Percentiles rank a stretch among this genome's conserved stretches.
Evolutionary conservation across 2,113 vertebrate species (phyloP).

Genomic region (Strigops habroptila): DNA sequence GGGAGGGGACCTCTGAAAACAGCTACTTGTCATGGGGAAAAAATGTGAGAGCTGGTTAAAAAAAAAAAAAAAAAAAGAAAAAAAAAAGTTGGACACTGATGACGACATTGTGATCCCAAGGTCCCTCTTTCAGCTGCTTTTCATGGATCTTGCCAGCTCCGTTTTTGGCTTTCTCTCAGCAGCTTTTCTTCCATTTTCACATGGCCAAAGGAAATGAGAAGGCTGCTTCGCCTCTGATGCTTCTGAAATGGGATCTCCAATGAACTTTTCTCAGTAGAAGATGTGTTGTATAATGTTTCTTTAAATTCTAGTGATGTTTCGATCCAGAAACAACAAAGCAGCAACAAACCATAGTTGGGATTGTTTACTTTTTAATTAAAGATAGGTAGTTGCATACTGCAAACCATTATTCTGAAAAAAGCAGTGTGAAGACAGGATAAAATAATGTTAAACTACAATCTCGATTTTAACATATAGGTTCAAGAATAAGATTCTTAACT

Average conservation of each 20-base stretch:
- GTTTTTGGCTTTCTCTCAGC: slow-evolving; percentile 3
- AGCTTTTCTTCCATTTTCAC: not conserved
- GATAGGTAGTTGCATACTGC: not conserved
- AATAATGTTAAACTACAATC: not conserved
- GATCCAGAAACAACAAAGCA: not conserved
- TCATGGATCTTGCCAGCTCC: slow-evolving; percentile 1
- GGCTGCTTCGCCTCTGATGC: not conserved
- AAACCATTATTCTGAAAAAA: not conserved
- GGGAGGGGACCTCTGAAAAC: slow-evolving; percentile 6
- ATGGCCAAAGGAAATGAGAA: not conserved
- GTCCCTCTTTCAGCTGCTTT: slow-evolving; percentile 21
- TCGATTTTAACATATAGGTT: not conserved
- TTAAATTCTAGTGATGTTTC: not conserved
- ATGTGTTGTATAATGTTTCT: accelerated
- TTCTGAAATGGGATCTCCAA: not conserved
- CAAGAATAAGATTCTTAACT: not conserved
- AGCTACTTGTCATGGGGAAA: not conserved
- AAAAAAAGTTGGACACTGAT: not conserved
- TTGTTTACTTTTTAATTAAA: not conserved
- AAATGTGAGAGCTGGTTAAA: not conserved
- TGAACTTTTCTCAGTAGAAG: not conserved
- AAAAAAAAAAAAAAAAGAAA: not conserved
- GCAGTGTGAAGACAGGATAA: not conserved
- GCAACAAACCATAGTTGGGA: not conserved
- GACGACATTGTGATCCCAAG: not conserved